These are phyloP conservation scores for Urocyon cinereoargenteus DNA, from an alignment of 2,797 vertebrate genomes.

Conservation along the genomic window DNA sequence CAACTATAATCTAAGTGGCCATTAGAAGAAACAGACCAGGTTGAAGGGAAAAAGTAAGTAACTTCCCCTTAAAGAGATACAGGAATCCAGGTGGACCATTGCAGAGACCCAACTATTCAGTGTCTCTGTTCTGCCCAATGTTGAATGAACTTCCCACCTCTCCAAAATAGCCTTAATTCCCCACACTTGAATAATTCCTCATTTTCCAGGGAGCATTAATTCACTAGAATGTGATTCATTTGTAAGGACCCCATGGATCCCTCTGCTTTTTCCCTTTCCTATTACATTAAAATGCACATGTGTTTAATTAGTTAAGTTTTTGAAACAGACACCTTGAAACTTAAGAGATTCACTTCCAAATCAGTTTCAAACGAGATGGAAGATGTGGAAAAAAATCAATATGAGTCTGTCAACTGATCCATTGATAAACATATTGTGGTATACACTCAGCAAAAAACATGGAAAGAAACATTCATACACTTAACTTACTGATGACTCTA, in stretches of 20 bases:
- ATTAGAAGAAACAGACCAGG: neutral
- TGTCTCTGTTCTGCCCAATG: constrained; percentile 17
- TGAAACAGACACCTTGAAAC: neutral
- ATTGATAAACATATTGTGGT: neutral
- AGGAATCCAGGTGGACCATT: neutral
- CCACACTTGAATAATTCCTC: neutral
- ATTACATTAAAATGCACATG: constrained; percentile 35
- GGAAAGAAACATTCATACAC: neutral
- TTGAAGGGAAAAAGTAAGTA: neutral
- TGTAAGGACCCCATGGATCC: neutral
- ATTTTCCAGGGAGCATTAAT: neutral
- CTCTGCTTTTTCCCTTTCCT: constrained; percentile 19
- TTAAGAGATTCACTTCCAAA: constrained; percentile 16
- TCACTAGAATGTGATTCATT: neutral
- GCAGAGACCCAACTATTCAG: neutral
- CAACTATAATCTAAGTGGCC: neutral
- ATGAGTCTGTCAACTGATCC: neutral
- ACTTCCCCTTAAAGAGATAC: neutral
- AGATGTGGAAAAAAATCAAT: neutral
- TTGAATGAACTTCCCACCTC: neutral
- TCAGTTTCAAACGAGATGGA: neutral
- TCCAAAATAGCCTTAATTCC: neutral
- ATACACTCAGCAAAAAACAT: neutral
- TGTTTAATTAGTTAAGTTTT: constrained; percentile 15
- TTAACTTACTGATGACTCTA: neutral